A percentile compares a stretch with the other conserved stretches of the same genome.
Evolutionary conservation across 2,888 invertebrate genomes (phyloP).

Genomic region (Aproaerema taeniolella): DNA sequence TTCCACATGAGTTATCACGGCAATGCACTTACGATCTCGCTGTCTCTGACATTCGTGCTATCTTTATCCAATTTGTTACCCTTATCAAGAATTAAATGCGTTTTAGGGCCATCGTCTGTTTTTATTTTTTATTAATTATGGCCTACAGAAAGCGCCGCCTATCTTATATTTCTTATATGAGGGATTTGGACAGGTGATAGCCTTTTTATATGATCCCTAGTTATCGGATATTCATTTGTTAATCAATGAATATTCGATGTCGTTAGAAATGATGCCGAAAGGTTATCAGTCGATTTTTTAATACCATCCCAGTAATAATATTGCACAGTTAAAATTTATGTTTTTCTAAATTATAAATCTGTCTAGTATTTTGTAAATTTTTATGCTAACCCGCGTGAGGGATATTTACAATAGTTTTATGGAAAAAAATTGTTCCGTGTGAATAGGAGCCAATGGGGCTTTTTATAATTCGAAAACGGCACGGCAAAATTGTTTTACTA

Average conservation of each 20-base stretch:
- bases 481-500: too few species aligned
- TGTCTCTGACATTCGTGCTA: slow-evolving; percentile 64
- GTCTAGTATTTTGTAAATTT: too few species aligned
- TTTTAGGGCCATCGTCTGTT: slow-evolving; percentile 61
- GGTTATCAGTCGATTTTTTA: too few species aligned
- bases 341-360: too few species aligned
- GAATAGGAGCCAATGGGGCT: too few species aligned
- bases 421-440: too few species aligned
- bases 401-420: too few species aligned
- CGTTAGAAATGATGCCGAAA: too few species aligned
- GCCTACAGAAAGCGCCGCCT: slow-evolving; percentile 46
- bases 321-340: too few species aligned
- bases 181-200: slow-evolving; percentile 59
- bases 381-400: too few species aligned
- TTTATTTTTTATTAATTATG: slow-evolving; percentile 70
- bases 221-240: slow-evolving; percentile 63
- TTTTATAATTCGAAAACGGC: too few species aligned
- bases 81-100: slow-evolving; percentile 77
- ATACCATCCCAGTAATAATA: too few species aligned
- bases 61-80: slow-evolving; percentile 77
- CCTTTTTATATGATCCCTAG: slow-evolving; percentile 59
- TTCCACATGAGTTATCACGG: slow-evolving; percentile 63
- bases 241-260: slow-evolving; percentile 42
- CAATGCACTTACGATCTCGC: slow-evolving; percentile 76
- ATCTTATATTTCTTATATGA: slow-evolving; percentile 19